Base-by-base conservation (phyloP, 2,797 vertebrate species). In the Anomalospiza imberbis region DNA sequence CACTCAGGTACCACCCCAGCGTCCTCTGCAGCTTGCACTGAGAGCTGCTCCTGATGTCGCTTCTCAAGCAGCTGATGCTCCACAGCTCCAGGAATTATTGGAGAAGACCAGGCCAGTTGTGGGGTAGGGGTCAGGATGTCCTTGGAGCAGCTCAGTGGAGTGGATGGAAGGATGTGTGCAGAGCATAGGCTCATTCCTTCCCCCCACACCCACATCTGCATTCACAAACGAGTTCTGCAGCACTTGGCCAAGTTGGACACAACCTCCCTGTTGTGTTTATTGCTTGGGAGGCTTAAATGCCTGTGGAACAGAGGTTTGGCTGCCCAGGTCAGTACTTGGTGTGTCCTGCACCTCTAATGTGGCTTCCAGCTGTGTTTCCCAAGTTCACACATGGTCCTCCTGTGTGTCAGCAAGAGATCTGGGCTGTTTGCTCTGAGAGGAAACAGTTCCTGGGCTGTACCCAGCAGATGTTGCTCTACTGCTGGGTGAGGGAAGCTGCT, bases 311-410 rank as follows among this genome's bases (percentile, higher is more conserved):
- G 85, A 80, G 58, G 15, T 76, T 83, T 93, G 71, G 85, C 82
- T 94, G 44, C 85, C 79, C 45, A 55, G 76, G 47, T 76, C 75
- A 65, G 77, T n/a, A 26, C 58, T 4, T 26, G 32, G 28, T 25
- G 32, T 86, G 47, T 71, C 66, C 44, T 50, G 60, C 26, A 36
- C n/a, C 75, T 81, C 40, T 70, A 2, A 4, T 12, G 18, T 51
- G 66, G 65, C 71, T 93, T 78, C 81, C 95, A 88, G 85, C 61
- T 91, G 42, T 45, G 25, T 91, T 85, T 71, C 76, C 91, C 76
- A 42, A 65, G 50, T 44, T 40, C 93, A 60, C 29, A 22, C 36
- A 2, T 50, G 89, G 74, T 28, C 74, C 62, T 85, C 67, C 65
- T 79, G 44, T 58, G 29, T 55, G n/a, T 47, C 17, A 40, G 68